Conservation (phyloP, 2,888 invertebrate genomes). For the Andrena hattorfiana region DNA sequence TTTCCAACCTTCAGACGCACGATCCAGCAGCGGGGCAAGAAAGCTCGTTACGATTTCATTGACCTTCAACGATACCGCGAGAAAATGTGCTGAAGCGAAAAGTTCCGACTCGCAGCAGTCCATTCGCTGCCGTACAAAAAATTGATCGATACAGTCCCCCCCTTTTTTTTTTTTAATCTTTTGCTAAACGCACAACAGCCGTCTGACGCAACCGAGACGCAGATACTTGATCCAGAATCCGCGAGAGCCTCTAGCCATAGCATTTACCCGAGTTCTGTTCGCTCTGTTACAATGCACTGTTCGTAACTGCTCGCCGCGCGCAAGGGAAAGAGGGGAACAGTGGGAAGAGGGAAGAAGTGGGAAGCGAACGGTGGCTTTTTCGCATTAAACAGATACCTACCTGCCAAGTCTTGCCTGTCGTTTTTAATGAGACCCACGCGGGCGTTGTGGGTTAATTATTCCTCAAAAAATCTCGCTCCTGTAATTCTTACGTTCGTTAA, state of each 20-base stretch:
- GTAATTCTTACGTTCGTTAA: conserved; percentile 48
- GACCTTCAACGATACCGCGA: not conserved
- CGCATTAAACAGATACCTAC: conserved; percentile 47
- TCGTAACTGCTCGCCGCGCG: conserved; percentile 13
- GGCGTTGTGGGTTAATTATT: conserved; percentile 55
- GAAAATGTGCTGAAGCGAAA: not conserved
- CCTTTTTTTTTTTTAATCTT: not conserved
- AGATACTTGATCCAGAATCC: not conserved
- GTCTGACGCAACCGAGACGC: not conserved
- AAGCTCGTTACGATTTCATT: conserved; percentile 40
- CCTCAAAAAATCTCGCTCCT: conserved; percentile 34
- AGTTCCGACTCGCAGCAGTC: not conserved
- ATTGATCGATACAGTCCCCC: not conserved
- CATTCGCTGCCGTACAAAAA: not conserved
- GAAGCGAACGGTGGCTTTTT: conserved; percentile 27
- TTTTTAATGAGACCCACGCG: conserved; percentile 61
- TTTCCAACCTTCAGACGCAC: not conserved
- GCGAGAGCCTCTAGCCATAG: not conserved
- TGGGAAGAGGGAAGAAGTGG: not conserved
- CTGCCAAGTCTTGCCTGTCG: conserved; percentile 59
- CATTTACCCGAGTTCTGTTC: not conserved
- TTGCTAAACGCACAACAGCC: not conserved
- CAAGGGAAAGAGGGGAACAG: not conserved
- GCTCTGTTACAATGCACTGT: conserved; percentile 11
- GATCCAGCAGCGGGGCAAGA: not conserved